Evolutionary conservation across 2,888 invertebrate genomes (phyloP).

Genomic region (Linyphia triangularis): DNA sequence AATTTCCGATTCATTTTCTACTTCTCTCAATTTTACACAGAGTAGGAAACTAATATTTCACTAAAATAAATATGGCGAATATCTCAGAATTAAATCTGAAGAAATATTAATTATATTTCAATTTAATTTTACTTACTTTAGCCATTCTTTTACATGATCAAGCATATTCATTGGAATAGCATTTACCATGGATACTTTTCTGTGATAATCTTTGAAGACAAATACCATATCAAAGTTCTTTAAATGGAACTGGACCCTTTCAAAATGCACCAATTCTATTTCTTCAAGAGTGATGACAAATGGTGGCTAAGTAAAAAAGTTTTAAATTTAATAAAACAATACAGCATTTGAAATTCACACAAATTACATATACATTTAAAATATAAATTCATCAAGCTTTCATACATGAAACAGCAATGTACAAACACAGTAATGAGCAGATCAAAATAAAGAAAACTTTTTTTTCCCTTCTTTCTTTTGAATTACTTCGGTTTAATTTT

Average conservation of each 20-base stretch:
- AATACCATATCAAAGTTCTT: slow-evolving; percentile 99
- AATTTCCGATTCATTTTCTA: too few species aligned
- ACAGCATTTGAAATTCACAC: background rate
- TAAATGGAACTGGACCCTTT: slow-evolving; percentile 98
- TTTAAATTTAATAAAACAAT: background rate
- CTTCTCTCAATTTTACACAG: too few species aligned
- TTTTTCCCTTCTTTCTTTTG: too few species aligned
- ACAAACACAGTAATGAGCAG: background rate
- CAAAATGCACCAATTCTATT: slow-evolving; percentile 98
- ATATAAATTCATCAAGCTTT: background rate
- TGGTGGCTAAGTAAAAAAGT: slow-evolving; percentile 86
- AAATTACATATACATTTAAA: background rate
- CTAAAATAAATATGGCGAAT: too few species aligned
- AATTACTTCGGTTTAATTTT: too few species aligned
- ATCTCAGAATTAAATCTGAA: too few species aligned
- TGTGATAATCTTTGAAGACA: slow-evolving; percentile 97
- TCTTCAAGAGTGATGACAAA: slow-evolving; percentile 99
- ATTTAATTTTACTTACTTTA: slow-evolving; percentile 86
- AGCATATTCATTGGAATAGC: slow-evolving; percentile 99
- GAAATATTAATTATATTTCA: too few species aligned
- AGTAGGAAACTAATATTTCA: too few species aligned
- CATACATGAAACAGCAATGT: background rate
- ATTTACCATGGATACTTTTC: slow-evolving; percentile 97
- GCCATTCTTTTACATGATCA: slow-evolving; percentile 99
- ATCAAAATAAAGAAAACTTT: background rate